A percentile compares a stretch with the other conserved stretches of the same genome.
Conservation (phyloP, 2,888 invertebrate genomes). For the Flexamia atlantica region DNA sequence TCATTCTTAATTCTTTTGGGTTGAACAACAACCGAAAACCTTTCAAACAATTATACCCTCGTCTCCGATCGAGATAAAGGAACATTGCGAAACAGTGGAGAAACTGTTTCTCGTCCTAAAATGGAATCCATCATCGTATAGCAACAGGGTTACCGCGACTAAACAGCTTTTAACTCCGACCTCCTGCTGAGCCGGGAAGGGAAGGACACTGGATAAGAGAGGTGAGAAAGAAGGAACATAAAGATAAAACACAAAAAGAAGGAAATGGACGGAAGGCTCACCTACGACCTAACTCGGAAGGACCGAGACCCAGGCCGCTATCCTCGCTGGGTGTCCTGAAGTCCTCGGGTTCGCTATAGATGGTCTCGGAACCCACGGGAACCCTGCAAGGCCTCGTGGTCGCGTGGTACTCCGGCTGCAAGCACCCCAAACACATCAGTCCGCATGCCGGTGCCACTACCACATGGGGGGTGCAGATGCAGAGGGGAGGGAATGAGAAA, state of each 20-base stretch:
- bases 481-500: constrained; percentile 5
- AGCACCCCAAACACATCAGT: constrained; percentile 58
- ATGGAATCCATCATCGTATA: no score
- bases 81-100: no score
- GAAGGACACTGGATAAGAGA: not conserved
- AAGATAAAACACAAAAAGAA: constrained; percentile 2
- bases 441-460: constrained; percentile 47
- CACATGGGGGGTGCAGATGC: constrained; percentile 28
- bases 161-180: no score
- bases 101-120: no score
- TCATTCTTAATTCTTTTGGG: no score
- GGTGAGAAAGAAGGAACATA: not conserved
- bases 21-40: no score
- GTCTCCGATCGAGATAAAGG: no score
- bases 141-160: no score
- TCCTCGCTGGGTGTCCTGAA: constrained; percentile 89
- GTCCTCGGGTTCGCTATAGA: constrained; percentile 70
- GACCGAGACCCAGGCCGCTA: constrained; percentile 94
- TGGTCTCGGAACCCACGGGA: constrained; percentile 65
- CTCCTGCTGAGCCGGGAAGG: constrained; percentile 23
- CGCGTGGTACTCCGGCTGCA: constrained; percentile 68
- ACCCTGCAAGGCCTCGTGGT: constrained; percentile 68
- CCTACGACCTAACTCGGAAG: constrained; percentile 64
- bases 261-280: constrained; percentile 56
- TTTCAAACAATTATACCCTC: no score